Conservation (phyloP, 1,140 invertebrate genomes). For the Leguminivora glycinivorella region DNA sequence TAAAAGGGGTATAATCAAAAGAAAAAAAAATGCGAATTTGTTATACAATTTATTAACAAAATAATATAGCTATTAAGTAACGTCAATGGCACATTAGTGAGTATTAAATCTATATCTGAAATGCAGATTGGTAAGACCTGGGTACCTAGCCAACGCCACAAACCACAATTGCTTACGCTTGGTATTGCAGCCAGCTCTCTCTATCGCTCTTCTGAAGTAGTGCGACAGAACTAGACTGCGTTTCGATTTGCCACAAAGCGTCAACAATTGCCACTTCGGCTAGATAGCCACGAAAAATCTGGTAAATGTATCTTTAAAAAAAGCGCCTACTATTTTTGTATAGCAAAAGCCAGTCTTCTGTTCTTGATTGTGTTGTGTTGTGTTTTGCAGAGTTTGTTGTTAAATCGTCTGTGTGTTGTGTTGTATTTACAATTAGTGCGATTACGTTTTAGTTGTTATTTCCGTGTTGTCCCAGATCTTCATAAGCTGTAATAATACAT, state of each 20-base stretch:
- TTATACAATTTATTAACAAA: slow-evolving; percentile 28
- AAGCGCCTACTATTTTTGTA: background rate
- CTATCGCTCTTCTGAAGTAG: too few species aligned
- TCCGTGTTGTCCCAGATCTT: background rate
- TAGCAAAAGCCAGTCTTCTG: background rate
- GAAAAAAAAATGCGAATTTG: background rate
- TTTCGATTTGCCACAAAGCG: too few species aligned
- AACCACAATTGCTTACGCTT: too few species aligned
- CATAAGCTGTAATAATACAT: slow-evolving; percentile 12
- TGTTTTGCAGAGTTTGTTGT: background rate
- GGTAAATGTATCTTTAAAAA: background rate
- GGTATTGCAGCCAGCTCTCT: too few species aligned
- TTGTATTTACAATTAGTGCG: slow-evolving; percentile 19
- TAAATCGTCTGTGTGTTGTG: background rate
- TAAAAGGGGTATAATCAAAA: background rate
- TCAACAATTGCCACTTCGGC: too few species aligned
- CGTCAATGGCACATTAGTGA: slow-evolving; percentile 27
- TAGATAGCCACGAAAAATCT: too few species aligned
- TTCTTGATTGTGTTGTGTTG: background rate
- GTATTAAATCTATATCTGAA: slow-evolving; percentile 13
- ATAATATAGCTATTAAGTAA: slow-evolving; percentile 22
- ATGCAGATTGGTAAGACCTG: slow-evolving; percentile 17
- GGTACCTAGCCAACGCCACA: too few species aligned
- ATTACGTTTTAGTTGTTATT: slow-evolving; percentile 21
- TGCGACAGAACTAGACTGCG: too few species aligned